These are phyloP conservation scores for Microctenopoma lineatum DNA, from an alignment of 2,797 vertebrate genomes.

Conservation along the genomic window DNA sequence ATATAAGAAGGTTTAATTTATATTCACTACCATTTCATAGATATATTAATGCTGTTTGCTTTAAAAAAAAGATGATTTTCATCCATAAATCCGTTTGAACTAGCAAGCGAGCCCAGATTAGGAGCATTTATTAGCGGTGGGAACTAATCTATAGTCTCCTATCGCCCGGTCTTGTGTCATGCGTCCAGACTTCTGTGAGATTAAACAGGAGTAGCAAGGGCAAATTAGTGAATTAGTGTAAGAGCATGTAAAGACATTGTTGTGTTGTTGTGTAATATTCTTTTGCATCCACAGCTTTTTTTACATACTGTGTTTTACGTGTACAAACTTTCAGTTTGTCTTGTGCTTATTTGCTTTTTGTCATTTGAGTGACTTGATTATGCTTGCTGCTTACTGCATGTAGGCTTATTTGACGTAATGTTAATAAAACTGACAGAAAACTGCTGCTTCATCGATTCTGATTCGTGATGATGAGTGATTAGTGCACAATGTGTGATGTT, in stretches of 20 bases:
- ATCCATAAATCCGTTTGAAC: not conserved
- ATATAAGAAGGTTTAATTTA: conserved; percentile 31
- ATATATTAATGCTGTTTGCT: not conserved
- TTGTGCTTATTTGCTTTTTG: too few relatives aligned
- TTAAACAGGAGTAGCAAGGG: too few relatives aligned
- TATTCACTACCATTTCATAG: not conserved
- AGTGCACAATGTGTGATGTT: not conserved
- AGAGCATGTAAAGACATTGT: not conserved
- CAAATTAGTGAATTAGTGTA: not conserved
- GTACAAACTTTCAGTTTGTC: not conserved
- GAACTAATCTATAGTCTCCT: too few relatives aligned
- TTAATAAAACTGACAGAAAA: conserved; percentile 8
- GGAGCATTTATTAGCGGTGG: too few relatives aligned
- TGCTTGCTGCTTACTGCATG: too few relatives aligned
- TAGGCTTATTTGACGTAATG: not conserved
- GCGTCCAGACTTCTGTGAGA: too few relatives aligned
- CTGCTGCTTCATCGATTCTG: not conserved
- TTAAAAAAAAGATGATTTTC: not conserved
- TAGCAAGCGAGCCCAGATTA: not conserved
- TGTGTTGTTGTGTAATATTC: too few relatives aligned
- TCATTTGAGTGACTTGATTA: not conserved
- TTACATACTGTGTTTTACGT: not conserved
- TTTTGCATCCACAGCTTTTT: not conserved
- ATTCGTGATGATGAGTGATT: not conserved
- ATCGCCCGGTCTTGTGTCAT: too few relatives aligned